These are phyloP conservation scores for Melinopterus prodromus DNA, from an alignment of 2,888 invertebrate species.

Conservation along the genomic window DNA sequence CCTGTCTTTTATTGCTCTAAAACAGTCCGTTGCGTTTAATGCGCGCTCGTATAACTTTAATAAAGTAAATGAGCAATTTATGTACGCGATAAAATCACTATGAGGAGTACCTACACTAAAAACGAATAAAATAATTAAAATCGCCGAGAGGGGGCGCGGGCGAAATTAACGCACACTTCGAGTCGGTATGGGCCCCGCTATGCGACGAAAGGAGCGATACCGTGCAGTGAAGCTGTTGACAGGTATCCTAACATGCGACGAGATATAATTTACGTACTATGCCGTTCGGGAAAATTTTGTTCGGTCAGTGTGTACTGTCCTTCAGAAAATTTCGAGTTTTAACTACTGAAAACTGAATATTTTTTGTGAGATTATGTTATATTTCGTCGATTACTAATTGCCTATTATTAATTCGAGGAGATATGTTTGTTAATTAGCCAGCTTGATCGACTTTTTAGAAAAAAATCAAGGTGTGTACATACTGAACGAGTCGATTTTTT, in stretches of 20 bases:
- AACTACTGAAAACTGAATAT: background rate
- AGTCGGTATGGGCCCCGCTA: background rate
- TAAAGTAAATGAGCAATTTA: background rate
- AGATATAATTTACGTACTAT: background rate
- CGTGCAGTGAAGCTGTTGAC: conserved; percentile 22
- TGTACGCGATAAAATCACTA: conserved; percentile 17
- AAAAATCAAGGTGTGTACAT: background rate
- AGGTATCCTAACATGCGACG: background rate
- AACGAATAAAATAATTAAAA: conserved; percentile 22
- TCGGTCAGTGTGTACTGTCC: background rate
- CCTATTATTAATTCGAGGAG: background rate
- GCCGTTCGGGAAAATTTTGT: background rate
- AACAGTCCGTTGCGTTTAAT: background rate
- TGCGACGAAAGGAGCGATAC: background rate
- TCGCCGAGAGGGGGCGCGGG: conserved; percentile 7
- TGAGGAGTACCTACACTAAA: background rate
- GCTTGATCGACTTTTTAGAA: background rate
- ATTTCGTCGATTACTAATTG: background rate
- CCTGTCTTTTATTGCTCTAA: conserved; percentile 16
- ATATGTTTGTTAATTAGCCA: background rate
- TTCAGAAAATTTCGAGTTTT: too few relatives aligned
- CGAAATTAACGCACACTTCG: too few relatives aligned
- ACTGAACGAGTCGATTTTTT: background rate
- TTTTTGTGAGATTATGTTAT: background rate
- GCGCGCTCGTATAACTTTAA: conserved; percentile 17